Evolutionary conservation across 2,113 vertebrate species (phyloP).

Genomic region (Osmerus mordax): DNA sequence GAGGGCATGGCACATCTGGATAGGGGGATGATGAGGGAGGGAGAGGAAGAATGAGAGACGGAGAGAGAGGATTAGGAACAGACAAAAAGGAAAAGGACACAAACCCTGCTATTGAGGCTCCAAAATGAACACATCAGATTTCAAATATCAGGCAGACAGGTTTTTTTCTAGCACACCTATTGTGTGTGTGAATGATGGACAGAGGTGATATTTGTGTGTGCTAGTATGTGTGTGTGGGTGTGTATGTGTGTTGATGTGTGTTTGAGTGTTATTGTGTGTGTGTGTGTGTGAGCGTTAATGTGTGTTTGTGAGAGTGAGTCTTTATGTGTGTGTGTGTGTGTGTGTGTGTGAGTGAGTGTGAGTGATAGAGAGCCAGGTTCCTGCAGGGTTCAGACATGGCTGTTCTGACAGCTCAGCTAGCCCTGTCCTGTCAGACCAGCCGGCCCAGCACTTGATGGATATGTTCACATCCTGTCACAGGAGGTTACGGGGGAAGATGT

Average conservation of each 20-base stretch:
- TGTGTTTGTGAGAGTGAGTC: not conserved
- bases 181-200: too few relatives aligned
- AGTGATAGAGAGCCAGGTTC: not conserved
- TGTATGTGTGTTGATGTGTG: not conserved
- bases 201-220: too few relatives aligned
- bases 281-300: too few relatives aligned
- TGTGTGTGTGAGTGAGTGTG: too few relatives aligned
- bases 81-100: not conserved
- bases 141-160: not conserved
- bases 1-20: slow-evolving; percentile 53
- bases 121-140: slow-evolving; percentile 7
- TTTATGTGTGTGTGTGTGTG: not conserved
- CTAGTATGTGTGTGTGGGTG: too few relatives aligned
- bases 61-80: not conserved
- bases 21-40: not conserved
- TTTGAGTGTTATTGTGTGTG: not conserved
- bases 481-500: slow-evolving; percentile 59
- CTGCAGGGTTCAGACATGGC: too few relatives aligned
- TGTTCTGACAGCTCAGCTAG: too few relatives aligned
- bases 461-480: slow-evolving; percentile 62
- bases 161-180: too few relatives aligned
- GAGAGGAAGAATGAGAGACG: slow-evolving; percentile 17
- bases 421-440: not conserved
- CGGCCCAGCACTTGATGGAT: slow-evolving; percentile 60
- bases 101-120: not conserved